These are phyloP conservation scores for Stichodactyla mertensii DNA, from an alignment of 64 coral and sea anemone genomes.

Conservation along the genomic window DNA sequence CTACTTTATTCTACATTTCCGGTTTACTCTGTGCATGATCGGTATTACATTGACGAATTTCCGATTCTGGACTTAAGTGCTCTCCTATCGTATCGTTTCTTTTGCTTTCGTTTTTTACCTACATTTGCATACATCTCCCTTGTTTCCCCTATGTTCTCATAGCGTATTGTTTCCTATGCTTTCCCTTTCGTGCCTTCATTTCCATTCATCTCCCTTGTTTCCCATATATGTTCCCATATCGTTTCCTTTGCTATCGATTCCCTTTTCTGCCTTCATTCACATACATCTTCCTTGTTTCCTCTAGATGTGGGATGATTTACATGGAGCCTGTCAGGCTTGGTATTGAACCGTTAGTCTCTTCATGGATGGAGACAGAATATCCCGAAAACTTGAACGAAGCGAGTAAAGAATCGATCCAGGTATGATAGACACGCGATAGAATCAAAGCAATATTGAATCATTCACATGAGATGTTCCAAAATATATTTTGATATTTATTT, in stretches of 20 bases:
- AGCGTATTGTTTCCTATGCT: too few relatives aligned
- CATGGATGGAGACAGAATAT: slow-evolving; percentile 86
- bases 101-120: neutral
- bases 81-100: too few relatives aligned
- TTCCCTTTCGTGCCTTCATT: neutral
- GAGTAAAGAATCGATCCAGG: slow-evolving; percentile 71
- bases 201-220: neutral
- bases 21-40: too few relatives aligned
- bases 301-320: slow-evolving; percentile 95
- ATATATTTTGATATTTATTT: neutral
- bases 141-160: neutral
- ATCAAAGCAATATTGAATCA: neutral
- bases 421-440: neutral
- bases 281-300: neutral
- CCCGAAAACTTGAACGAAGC: slow-evolving; percentile 56
- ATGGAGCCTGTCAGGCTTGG: slow-evolving; percentile 88
- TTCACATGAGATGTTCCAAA: neutral
- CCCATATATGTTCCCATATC: neutral
- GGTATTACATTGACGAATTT: too few relatives aligned
- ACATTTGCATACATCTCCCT: neutral
- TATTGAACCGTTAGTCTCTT: slow-evolving; percentile 71
- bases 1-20: neutral
- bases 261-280: neutral
- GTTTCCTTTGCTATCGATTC: neutral
- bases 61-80: too few relatives aligned